A percentile compares a stretch with the other conserved stretches of the same genome.
Conservation (phyloP, 2,113 vertebrate genomes). For the Mesoclemmys tuberculata region DNA sequence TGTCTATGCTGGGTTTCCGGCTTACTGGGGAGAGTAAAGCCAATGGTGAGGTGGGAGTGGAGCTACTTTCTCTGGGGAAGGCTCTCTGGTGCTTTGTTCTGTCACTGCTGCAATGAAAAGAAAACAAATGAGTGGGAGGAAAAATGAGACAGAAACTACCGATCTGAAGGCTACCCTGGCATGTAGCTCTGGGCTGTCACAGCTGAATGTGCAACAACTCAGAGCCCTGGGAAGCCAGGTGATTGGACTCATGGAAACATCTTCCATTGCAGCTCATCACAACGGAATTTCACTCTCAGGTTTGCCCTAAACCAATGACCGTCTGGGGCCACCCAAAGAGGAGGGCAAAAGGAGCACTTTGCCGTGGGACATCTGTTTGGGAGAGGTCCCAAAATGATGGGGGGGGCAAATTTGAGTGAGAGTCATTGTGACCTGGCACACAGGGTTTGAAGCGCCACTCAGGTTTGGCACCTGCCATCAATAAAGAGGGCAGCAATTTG, state of each 20-base stretch:
- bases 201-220: neutral
- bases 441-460: neutral
- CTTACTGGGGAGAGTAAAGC: conserved; percentile 34
- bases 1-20: conserved; percentile 40
- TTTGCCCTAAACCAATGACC: neutral
- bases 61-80: conserved; percentile 54
- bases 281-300: neutral
- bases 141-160: neutral
- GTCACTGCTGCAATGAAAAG: conserved; percentile 50
- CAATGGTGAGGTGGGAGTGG: conserved; percentile 49
- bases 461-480: neutral
- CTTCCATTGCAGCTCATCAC: neutral
- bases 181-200: neutral
- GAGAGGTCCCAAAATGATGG: neutral
- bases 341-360: neutral
- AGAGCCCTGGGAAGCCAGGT: neutral
- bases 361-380: neutral
- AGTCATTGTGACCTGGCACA: neutral
- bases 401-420: neutral
- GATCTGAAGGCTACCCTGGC: neutral
- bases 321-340: neutral
- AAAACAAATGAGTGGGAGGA: neutral
- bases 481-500: neutral
- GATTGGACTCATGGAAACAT: neutral
- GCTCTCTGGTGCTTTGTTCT: conserved; percentile 34